Evolutionary conservation across 2,888 invertebrate genomes (phyloP), one percentile per base, ranked within the genome.

Genomic region (Drosophila percnosoma): DNA sequence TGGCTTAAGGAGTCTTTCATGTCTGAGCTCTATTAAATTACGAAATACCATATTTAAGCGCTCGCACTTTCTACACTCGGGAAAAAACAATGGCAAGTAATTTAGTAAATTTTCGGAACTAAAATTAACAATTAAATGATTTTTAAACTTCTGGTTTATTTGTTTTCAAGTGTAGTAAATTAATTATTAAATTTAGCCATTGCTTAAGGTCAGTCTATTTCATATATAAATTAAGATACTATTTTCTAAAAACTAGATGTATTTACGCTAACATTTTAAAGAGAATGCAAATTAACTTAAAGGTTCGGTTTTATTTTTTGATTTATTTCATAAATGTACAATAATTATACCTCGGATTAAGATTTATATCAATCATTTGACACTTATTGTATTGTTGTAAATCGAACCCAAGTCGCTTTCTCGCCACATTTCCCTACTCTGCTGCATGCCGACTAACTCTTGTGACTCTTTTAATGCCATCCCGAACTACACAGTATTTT

Each of bases 11-110:
- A 31, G 42, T 64, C 48, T 24, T 62, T 63, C 29, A 33, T 66
- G 49, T 27, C 27, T 54, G 21, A 18, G 59, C 52, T 52, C 59
- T 57, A 74, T 73, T 60, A 74, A 71, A 78, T 78, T 68, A 66
- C 48, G 29, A 57, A 60, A 58, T 54, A 68, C 64, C 49, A 62
- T 62, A 38, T 59, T 10, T 34, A 52, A 21, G 5, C 33, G 7
- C 27, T 21, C 18, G 31, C 18, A 13, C 49, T 24, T 11, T 21
- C 33, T 21, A 40, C 57, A 57, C 57, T 18, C 1, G 11, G 3
- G 2, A 15, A 52, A 31, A 52, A 13, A 11, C 11, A 29, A n/a
- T 29, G 18, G 11, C 10, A 49, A 15, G 0, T 29, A 11, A 18
- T 18, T 18, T 10, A 49, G 0, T 10, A 49, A 1, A 24, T 4